Conservation (phyloP, 2,888 invertebrate genomes). For the Heliconius hortense region DNA sequence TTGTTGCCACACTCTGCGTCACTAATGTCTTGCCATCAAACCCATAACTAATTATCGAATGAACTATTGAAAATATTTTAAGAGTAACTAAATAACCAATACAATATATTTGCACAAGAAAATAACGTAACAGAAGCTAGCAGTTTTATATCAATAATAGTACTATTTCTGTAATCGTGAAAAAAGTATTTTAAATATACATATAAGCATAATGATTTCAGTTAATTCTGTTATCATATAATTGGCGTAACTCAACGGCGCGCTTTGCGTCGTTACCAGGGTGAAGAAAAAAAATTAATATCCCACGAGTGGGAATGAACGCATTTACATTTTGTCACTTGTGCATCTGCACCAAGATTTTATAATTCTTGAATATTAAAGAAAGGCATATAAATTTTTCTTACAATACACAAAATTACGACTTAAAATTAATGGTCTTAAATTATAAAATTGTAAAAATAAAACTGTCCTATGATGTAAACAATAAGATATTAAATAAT, state of each 20-base stretch:
- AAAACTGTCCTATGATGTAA: neutral
- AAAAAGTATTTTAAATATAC: too few species aligned
- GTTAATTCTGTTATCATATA: too few species aligned
- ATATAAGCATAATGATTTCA: too few species aligned
- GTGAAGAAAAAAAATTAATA: neutral
- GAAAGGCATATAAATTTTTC: too few species aligned
- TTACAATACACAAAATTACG: too few species aligned
- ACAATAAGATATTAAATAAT: neutral
- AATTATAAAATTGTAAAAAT: neutral
- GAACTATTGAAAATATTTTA: conserved; percentile 16
- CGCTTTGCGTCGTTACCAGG: neutral
- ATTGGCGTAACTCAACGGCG: neutral
- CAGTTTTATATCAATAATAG: neutral
- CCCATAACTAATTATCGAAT: conserved; percentile 28
- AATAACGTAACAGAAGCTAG: neutral
- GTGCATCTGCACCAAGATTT: neutral
- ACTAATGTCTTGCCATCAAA: conserved; percentile 29
- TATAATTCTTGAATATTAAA: too few species aligned
- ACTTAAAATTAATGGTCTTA: too few species aligned
- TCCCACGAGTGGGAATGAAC: neutral
- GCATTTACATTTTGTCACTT: neutral
- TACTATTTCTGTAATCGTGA: too few species aligned
- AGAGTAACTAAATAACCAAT: conserved; percentile 7
- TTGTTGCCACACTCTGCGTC: conserved; percentile 26
- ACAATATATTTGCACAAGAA: neutral